phyloP scores from a whole-genome alignment of 2,113 vertebrate genomes.

The Polypterus bichir region DNA sequence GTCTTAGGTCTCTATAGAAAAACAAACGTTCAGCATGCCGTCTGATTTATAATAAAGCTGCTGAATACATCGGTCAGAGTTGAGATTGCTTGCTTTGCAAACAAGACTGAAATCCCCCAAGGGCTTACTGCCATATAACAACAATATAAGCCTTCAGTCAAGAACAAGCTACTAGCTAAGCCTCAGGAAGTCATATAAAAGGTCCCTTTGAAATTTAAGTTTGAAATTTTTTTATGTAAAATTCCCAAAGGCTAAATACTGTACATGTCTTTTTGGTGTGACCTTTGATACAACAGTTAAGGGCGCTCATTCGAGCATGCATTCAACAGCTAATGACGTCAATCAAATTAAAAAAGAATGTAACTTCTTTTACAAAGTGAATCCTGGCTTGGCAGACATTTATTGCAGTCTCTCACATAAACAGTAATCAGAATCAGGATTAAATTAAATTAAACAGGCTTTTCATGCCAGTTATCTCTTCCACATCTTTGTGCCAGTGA shows the following conservation, averaged over 20 bases:
- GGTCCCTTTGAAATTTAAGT: conserved; percentile 6
- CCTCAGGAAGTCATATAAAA: background rate
- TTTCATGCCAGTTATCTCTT: no score
- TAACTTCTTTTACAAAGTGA: no score
- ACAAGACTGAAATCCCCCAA: conserved; percentile 4
- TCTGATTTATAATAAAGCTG: conserved; percentile 1
- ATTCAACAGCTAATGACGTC: no score
- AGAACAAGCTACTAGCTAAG: background rate
- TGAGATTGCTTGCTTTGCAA: conserved; percentile 1
- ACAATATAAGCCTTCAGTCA: background rate
- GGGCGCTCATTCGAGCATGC: background rate
- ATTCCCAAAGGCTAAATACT: conserved; percentile 5
- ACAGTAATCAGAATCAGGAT: no score
- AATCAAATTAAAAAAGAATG: no score
- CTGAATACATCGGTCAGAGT: background rate
- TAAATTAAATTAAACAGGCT: no score
- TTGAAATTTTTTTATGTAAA: background rate
- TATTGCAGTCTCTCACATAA: no score
- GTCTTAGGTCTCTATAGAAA: background rate
- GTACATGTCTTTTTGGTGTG: conserved; percentile 1
- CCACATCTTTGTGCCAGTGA: no score
- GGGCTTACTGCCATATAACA: conserved; percentile 2
- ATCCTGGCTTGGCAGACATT: no score
- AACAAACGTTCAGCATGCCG: background rate
- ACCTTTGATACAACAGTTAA: background rate